A percentile compares a stretch with the other conserved stretches of the same genome.
Conservation (phyloP, 2,888 invertebrate genomes). For the Erebia palarica region DNA sequence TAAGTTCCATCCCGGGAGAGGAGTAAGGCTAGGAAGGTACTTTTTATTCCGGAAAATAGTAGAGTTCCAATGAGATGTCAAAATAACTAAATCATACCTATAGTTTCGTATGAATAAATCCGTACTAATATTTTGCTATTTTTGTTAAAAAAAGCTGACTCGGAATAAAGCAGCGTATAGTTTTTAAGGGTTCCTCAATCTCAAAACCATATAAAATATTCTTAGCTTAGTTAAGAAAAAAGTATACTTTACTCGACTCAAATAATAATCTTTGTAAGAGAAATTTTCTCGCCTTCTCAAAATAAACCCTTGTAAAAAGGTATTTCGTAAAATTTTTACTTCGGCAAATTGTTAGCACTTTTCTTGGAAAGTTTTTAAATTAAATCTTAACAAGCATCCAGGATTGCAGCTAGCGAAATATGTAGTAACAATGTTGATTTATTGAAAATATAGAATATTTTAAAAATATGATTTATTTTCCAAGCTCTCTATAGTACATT, state of each 20-base stretch:
- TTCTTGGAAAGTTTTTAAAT: conserved; percentile 21
- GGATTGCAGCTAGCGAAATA: conserved; percentile 11
- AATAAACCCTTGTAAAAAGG: conserved; percentile 15
- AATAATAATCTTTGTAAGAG: conserved; percentile 7
- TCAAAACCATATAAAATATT: background rate
- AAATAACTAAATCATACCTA: too few species aligned
- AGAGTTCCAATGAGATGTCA: too few species aligned
- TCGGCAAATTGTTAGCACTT: conserved; percentile 19
- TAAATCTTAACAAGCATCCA: conserved; percentile 19
- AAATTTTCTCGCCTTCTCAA: background rate
- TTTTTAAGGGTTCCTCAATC: background rate
- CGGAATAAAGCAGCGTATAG: too few species aligned
- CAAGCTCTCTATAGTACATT: too few species aligned
- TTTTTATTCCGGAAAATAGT: too few species aligned
- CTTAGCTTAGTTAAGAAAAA: background rate
- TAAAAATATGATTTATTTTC: too few species aligned
- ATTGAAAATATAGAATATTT: conserved; percentile 8
- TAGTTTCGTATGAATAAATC: too few species aligned
- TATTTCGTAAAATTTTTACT: conserved; percentile 13
- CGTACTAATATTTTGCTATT: too few species aligned
- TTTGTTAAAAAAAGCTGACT: too few species aligned
- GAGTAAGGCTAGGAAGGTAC: too few species aligned
- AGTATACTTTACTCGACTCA: background rate
- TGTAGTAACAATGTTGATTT: conserved; percentile 5
- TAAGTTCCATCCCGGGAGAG: too few species aligned